phyloP scores from a whole-genome alignment of 2,113 vertebrate species.

The Tragelaphus imberbis region DNA sequence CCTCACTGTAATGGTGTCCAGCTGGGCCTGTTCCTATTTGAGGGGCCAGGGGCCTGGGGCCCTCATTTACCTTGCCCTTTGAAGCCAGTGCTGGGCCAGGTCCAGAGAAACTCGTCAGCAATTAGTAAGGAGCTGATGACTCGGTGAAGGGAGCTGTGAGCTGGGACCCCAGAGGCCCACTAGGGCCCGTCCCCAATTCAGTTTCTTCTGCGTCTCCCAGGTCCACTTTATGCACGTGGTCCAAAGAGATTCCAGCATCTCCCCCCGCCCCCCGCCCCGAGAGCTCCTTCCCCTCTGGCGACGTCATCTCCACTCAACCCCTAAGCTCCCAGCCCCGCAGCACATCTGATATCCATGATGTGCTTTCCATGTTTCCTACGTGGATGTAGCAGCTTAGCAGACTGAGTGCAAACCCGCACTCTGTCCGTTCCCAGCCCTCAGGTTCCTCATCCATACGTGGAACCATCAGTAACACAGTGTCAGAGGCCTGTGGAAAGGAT shows the following conservation, averaged over 20 bases:
- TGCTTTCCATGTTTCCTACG: neutral
- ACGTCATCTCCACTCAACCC: neutral
- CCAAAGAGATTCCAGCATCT: neutral
- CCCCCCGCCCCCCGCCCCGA: rapidly evolving
- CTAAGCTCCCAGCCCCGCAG: neutral
- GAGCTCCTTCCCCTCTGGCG: neutral
- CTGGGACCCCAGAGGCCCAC: neutral
- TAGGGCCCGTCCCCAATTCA: neutral
- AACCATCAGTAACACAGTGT: neutral
- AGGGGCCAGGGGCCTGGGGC: neutral
- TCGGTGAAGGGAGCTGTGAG: neutral
- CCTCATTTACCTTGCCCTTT: neutral
- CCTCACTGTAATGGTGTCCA: neutral
- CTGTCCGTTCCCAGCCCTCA: neutral
- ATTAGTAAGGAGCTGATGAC: neutral
- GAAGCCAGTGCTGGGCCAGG: neutral
- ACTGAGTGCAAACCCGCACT: neutral
- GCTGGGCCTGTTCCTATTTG: no score
- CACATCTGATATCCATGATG: rapidly evolving
- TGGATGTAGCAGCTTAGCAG: neutral
- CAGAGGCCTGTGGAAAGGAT: neutral
- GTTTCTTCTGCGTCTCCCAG: neutral
- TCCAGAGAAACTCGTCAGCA: neutral
- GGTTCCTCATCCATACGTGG: neutral
- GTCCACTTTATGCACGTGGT: neutral